Evolutionary conservation across 1,140 invertebrate species (phyloP).

Genomic region (Lysiphlebus fabarum): DNA sequence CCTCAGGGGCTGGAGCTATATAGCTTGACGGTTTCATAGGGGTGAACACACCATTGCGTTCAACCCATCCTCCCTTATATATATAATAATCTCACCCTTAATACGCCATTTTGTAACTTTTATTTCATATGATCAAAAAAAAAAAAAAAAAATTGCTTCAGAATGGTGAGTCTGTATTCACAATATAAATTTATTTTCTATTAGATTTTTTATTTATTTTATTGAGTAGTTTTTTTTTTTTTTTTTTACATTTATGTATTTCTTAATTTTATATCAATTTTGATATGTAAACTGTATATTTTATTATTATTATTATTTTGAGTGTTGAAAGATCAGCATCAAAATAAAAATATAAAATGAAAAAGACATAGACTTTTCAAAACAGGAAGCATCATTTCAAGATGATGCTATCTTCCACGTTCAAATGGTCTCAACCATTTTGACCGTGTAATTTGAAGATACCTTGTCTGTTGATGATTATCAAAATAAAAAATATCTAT

Average conservation of each 20-base stretch:
- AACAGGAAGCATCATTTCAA: constrained; percentile 2
- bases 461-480: constrained; percentile 32
- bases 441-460: constrained; percentile 28
- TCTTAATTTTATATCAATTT: too few species aligned
- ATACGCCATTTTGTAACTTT: constrained; percentile 27
- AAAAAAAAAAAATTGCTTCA: not conserved
- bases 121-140: constrained; percentile 1
- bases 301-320: too few species aligned
- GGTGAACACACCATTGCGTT: constrained; percentile 4
- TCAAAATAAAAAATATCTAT: constrained; percentile 25
- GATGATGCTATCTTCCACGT: constrained; percentile 1
- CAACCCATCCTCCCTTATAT: constrained; percentile 17
- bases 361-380: not conserved
- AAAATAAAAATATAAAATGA: too few species aligned
- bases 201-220: not conserved
- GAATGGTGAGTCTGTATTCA: not conserved
- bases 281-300: too few species aligned
- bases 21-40: constrained; percentile 12
- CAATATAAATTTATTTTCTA: not conserved
- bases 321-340: too few species aligned
- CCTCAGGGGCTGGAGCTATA: constrained; percentile 33
- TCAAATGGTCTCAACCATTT: constrained; percentile 14
- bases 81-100: constrained; percentile 13
- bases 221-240: not conserved
- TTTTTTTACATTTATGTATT: too few species aligned